Base-by-base conservation (phyloP, 2,888 invertebrate species). In the Drosophila ustulata region DNA sequence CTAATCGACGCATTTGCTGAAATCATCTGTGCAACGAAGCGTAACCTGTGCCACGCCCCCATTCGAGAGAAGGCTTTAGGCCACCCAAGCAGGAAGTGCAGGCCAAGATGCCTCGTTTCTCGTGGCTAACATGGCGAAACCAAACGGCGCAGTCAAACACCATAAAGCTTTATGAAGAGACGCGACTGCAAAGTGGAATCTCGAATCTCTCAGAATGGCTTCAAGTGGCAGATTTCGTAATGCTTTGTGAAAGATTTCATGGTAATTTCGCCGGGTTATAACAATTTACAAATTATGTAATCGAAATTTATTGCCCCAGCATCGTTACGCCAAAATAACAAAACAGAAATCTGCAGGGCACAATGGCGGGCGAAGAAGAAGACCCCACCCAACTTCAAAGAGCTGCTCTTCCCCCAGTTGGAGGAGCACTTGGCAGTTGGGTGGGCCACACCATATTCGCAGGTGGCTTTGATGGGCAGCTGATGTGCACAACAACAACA, bases 211-310 rank as follows among this genome's bases (percentile, higher is more conserved):
- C 8, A 50, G 58, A 34, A 34, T 34, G 3, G 34, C 34, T 64
- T 66, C 89, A 83, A 83, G 89, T 83, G 83, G 81, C 89, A 89
- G 89, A 89, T 84, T 75, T 88, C 63, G 80, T 77, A 82, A 84
- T 89, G 82, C 82, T 62, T 81, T 87, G 85, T 87, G 68, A 84
- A 76, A 83, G 88, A 89, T 87, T 89, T 89, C 88, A 89, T 82
- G 87, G 89, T 83, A 86, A 89, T 86, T 89, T 86, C 76, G 77
- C 73, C 79, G 80, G 78, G 83, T 89, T 88, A 82, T 90, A 88
- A 90, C 88, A 89, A 90, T 91, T 89, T 89, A 81, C 79, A 89
- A 91, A 90, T 91, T 91, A 91, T 84, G 82, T 88, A 88, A 91
- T 91, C 90, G 86, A 89, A 89, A 88, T 88, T 89, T 89, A 84